Base-by-base conservation (phyloP, 2,797 vertebrate species). In the Etheostoma nigrum region DNA sequence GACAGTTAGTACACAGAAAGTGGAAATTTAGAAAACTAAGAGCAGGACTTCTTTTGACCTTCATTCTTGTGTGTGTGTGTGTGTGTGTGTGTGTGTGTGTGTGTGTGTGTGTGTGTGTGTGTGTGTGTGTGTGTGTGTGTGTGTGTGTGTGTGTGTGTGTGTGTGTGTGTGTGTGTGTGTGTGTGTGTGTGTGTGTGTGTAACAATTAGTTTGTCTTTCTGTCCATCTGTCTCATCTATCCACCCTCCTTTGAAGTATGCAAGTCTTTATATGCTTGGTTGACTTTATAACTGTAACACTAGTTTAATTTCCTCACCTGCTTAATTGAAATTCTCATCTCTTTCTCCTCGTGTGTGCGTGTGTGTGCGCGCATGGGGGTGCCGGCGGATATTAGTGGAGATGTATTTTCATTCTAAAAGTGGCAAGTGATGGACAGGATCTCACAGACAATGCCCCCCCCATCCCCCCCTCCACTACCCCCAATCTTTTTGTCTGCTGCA, bases 361-460 rank as follows among this genome's bases (percentile, higher is more conserved):
- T 66, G 61, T 61, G 75, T 55, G 74, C 63, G 66, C 57, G 55
- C 21, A 62, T 6, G 67, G 0, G 82, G 27, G 27, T 27, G 27
- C 2, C 27, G 4, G 77, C 62, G 90, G 87, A 92, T 93, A 93
- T 94, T 93, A 93, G 90, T 84, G 85, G 90, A 94, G 91, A 94
- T 94, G 88, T 94, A 93, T 95, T 95, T 94, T 94, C 89, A 89
- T 93, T 94, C 92, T 92, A 86, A 93, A 92, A 83, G 91, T 94
- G 92, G 91, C 92, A 94, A 89, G 91, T 75, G 82, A 91, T 94
- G 93, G 94, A 94, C 90, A 87, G 94, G 92, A 93, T 94, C 94
- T 94, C 89, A 93, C 92, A 91, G 93, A 93, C 90, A 86, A 88
- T 85, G 81, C 60, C 84, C 83, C 84, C 19, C 59, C 73, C 44